A percentile compares a stretch with the other conserved stretches of the same genome.
phyloP scores from a whole-genome alignment of 2,888 invertebrate genomes.

The Diarsia mendica region DNA sequence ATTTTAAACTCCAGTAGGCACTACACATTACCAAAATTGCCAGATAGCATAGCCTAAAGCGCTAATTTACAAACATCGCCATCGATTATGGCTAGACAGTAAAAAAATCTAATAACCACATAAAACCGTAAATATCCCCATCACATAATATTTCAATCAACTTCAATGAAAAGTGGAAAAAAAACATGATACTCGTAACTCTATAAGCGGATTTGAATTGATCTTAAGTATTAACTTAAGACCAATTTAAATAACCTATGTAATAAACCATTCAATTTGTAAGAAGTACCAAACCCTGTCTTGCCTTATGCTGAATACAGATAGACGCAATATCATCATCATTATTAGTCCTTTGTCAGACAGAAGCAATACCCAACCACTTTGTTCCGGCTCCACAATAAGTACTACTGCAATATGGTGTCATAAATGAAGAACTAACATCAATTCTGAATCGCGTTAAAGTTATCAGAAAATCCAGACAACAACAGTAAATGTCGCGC shows the following conservation, averaged over 20 bases:
- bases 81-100: conserved; percentile 2
- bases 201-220: conserved; percentile 36
- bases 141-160: conserved; percentile 42
- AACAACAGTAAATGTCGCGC: not conserved
- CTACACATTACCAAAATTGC: not conserved
- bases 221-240: too few species aligned
- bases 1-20: not conserved
- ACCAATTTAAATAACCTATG: conserved; percentile 38
- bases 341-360: not conserved
- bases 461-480: not conserved
- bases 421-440: too few species aligned
- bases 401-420: too few species aligned
- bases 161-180: conserved; percentile 20
- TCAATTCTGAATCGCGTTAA: too few species aligned
- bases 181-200: conserved; percentile 30
- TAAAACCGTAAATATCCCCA: conserved; percentile 25
- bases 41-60: not conserved
- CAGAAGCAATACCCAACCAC: not conserved
- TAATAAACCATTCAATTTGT: conserved; percentile 43
- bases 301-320: conserved; percentile 24
- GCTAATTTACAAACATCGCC: not conserved
- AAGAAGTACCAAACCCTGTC: conserved; percentile 25
- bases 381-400: too few species aligned
- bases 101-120: conserved; percentile 22
- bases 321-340: not conserved